Base-by-base conservation (phyloP, 1,140 invertebrate species). In the Pogonognathellus flavescens region DNA sequence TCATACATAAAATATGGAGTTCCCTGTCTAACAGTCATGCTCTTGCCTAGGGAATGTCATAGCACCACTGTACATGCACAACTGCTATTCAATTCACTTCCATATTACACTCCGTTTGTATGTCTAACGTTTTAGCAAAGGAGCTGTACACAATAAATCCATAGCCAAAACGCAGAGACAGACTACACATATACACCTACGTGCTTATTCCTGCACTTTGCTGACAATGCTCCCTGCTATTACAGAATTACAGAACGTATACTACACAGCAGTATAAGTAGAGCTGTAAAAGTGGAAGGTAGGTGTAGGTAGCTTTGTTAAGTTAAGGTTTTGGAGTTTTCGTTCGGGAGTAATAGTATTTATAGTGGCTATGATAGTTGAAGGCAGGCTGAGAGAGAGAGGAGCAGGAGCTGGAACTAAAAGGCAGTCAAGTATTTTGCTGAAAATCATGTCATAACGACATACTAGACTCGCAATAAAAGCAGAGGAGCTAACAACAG, bases 361-460 rank as follows among this genome's bases (percentile, higher is more conserved):
- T n/a, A 57, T 57, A 41, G 6, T 41, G 6, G 31, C 31, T 41
- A 41, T 41, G 31, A 41, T 41, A 41, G 31, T 41, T 41, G 31
- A 41, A 41, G 2, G 31, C 6, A 41, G 11, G n/a, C n/a, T n/a
- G n/a, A n/a, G n/a, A n/a, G n/a, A n/a, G n/a, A n/a, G n/a, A 76
- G 31, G 18, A 31, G 16, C 16, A 25, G 31, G 16, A 50, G 70
- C 49, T 25, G 70, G 25, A 76, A 14, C 14, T 8, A 31, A 41
- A 55, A 14, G 53, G 70, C 70, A 76, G 14, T 76, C 41, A 76
- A 76, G 16, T 76, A 41, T 76, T 76, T 76, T 76, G 70, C 70
- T 76, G 31, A n/a, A 76, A 76, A 76, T 76, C 70, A 76, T 76
- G 70, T 76, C 70, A 76, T 76, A 76, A 76, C 70, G 70, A 31